A percentile compares a stretch with the other conserved stretches of the same genome.
Evolutionary conservation across 1,140 invertebrate genomes (phyloP).

Genomic region (Penaeus chinensis): DNA sequence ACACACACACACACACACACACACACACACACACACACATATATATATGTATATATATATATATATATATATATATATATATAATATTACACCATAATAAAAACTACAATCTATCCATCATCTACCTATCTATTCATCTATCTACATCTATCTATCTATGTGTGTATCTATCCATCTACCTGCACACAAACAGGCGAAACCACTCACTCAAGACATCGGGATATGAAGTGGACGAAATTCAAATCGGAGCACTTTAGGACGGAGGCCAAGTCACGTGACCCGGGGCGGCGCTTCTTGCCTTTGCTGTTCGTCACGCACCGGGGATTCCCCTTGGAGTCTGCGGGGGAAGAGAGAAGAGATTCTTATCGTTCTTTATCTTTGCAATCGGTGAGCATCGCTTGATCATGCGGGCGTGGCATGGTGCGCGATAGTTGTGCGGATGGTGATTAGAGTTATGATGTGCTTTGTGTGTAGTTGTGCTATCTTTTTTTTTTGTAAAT

Average conservation of each 20-base stretch:
- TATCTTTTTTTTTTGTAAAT: too few species aligned
- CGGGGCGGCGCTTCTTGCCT: conserved; percentile 86
- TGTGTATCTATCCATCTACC: not conserved
- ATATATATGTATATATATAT: not conserved
- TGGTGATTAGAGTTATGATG: too few species aligned
- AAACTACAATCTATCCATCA: too few species aligned
- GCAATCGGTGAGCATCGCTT: not conserved
- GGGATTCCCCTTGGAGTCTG: conserved; percentile 90
- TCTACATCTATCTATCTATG: not conserved
- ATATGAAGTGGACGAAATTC: conserved; percentile 93
- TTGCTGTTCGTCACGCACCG: conserved; percentile 93
- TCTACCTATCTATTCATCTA: not conserved
- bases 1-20: conserved; percentile 17
- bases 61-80: not conserved
- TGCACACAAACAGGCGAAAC: not conserved
- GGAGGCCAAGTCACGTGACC: conserved; percentile 81
- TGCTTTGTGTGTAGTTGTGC: too few species aligned
- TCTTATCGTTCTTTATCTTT: not conserved
- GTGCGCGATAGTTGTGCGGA: too few species aligned
- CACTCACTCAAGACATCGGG: conserved; percentile 89
- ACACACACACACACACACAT: not conserved
- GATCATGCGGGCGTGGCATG: too few species aligned
- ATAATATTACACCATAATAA: not conserved
- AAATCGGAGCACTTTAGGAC: conserved; percentile 87
- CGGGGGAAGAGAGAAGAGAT: not conserved